Percentiles rank a stretch among this genome's conserved stretches.
phyloP scores from a whole-genome alignment of 2,113 vertebrate species.

The Synchiropus splendidus region DNA sequence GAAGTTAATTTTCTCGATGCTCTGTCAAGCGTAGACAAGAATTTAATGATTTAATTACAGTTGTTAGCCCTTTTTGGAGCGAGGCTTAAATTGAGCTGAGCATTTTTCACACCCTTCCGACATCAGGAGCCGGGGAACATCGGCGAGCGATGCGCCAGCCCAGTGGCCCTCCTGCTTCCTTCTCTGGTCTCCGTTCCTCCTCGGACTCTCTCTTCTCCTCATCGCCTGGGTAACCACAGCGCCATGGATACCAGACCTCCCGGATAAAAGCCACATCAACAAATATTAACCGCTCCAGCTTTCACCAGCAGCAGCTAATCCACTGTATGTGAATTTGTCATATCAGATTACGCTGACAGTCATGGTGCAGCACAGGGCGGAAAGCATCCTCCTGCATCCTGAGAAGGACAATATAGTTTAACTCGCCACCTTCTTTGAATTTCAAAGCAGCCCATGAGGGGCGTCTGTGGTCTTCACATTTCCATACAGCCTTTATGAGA shows the following conservation, averaged over 20 bases:
- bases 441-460: slow-evolving; percentile 91
- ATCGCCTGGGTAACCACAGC: slow-evolving; percentile 94
- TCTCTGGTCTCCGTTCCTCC: slow-evolving; percentile 57
- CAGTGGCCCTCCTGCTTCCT: slow-evolving; percentile 68
- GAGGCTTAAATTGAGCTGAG: slow-evolving; percentile 99
- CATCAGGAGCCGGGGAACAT: slow-evolving; percentile 98
- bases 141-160: slow-evolving; percentile 96
- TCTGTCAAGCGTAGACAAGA: slow-evolving; percentile 99
- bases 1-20: slow-evolving; percentile 99
- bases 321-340: slow-evolving; percentile 99
- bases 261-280: slow-evolving; percentile 99
- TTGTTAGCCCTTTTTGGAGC: slow-evolving; percentile 99
- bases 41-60: slow-evolving; percentile 99
- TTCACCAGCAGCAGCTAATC: slow-evolving; percentile 96
- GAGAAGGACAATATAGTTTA: slow-evolving; percentile 93
- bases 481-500: slow-evolving; percentile 94
- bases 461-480: slow-evolving; percentile 92
- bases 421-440: slow-evolving; percentile 82
- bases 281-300: slow-evolving; percentile 98
- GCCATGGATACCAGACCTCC: slow-evolving; percentile 87
- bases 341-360: slow-evolving; percentile 99
- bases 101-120: slow-evolving; percentile 99
- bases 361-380: slow-evolving; percentile 90
- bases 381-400: slow-evolving; percentile 83
- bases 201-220: slow-evolving; percentile 31